Conservation (phyloP, 2,797 vertebrate species). For the Scolopax rusticola region DNA sequence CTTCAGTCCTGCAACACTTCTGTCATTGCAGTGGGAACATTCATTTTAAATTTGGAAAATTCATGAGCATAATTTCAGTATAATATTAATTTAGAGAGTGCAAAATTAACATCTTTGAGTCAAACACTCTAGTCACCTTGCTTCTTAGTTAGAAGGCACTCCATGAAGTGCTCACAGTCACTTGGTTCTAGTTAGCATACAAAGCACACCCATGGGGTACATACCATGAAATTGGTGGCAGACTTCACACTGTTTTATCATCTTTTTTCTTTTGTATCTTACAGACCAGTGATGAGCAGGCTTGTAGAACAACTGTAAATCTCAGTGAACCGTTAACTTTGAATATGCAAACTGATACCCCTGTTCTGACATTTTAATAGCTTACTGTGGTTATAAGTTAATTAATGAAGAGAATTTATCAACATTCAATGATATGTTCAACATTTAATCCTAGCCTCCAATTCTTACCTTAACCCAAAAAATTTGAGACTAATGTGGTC, state of each 20-base stretch:
- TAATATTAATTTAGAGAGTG: background rate
- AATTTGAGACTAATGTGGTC: background rate
- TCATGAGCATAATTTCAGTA: background rate
- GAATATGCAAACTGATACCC: background rate
- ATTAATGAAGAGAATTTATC: background rate
- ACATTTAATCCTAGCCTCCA: background rate
- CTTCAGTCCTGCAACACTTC: background rate
- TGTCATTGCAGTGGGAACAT: background rate
- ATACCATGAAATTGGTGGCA: background rate
- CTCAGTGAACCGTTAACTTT: background rate
- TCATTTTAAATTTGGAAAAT: background rate
- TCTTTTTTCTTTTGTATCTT: background rate
- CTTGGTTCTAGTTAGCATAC: conserved; percentile 3
- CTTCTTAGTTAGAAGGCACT: background rate
- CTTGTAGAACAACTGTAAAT: background rate
- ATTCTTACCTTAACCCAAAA: background rate
- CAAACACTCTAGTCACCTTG: background rate
- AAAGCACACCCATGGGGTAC: background rate
- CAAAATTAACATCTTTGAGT: background rate
- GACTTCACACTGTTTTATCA: background rate
- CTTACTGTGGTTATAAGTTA: background rate
- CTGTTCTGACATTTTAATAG: background rate
- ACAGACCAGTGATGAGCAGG: background rate
- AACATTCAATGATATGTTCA: background rate
- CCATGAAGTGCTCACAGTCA: background rate